These are phyloP conservation scores for Takifugu rubripes DNA, from an alignment of 2,797 vertebrate genomes.

Conservation along the genomic window DNA sequence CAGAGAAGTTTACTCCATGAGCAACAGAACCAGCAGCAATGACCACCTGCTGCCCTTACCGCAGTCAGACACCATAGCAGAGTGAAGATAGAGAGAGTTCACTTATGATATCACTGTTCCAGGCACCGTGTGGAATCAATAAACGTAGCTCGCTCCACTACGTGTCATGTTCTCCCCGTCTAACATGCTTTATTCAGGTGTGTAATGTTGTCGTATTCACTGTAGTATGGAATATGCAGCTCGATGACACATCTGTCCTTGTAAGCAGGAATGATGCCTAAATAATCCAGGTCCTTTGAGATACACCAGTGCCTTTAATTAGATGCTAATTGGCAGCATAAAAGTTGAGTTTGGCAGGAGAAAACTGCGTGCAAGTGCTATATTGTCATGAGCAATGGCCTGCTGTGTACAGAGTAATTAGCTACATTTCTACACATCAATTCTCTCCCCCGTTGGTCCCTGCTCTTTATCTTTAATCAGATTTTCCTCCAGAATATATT, in stretches of 20 bases:
- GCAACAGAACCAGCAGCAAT: background rate
- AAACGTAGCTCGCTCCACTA: conserved; percentile 2
- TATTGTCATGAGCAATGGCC: conserved; percentile 6
- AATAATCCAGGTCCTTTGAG: background rate
- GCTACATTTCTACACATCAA: conserved; percentile 15
- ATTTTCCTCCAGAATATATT: conserved; percentile 9
- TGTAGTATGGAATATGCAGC: no score
- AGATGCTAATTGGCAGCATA: conserved; percentile 42
- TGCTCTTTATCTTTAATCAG: conserved; percentile 5
- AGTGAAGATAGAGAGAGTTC: background rate
- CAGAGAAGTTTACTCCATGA: background rate
- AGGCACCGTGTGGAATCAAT: conserved; percentile 18
- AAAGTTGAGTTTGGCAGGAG: conserved; percentile 18
- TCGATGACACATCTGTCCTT: no score
- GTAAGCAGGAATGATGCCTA: no score
- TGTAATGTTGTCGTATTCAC: no score
- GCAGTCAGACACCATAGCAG: background rate
- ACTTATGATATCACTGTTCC: conserved; percentile 2
- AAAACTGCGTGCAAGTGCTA: conserved; percentile 6
- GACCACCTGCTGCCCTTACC: background rate
- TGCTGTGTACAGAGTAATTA: conserved; percentile 40
- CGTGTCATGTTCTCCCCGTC: background rate
- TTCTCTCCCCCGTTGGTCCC: background rate
- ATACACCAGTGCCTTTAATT: conserved; percentile 29
- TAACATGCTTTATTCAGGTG: no score